Evolutionary conservation across 2,113 vertebrate species (phyloP), one percentile per base, ranked within the genome.

Genomic region (Collichthys lucidus): DNA sequence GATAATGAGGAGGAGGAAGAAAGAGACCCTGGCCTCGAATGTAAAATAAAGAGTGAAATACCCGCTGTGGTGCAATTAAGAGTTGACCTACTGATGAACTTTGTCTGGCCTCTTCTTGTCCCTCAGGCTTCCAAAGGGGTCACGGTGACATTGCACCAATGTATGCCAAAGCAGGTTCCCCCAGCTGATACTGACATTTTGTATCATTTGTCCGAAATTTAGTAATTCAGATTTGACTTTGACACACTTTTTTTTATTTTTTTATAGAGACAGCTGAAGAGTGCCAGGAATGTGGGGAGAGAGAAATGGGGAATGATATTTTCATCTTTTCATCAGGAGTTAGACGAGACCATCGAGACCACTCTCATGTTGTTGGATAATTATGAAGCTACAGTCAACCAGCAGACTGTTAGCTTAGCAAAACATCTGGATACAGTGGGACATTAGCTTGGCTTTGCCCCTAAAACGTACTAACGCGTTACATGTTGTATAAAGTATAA

Each of bases 11-110:
- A 59, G 63, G 29, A 35, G 35, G 3, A 47, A 63, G 68, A 73
- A 29, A 62, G 50, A 55, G 44, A 71, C 49, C 68, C 79, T 57
- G 66, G 65, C 24, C 20, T 31, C 20, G 66, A 85, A 79, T 88
- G 20, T 76, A 72, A 61, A 90, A 64, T 46, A 79, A 76, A 71
- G 53, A 40, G 50, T 10, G 3, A 82, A 76, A 70, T 24, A 69
- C 50, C 56, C 73, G 55, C 80, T 72, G 47, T 66, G 19, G 73
- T 16, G 68, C 60, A 89, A 89, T 87, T 88, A 88, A 57, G 3
- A 55, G 53, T 69, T 26, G 85, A 84, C 82, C 87, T 60, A 31
- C 53, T 19, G 66, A 0, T 90, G 84, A 92, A 86, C 84, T 59
- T 74, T 62, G 42, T 31, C 62, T 50, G 77, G 26, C 74, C 74